Base-by-base conservation (phyloP, 2,113 vertebrate species). In the Crotalus tigris region DNA sequence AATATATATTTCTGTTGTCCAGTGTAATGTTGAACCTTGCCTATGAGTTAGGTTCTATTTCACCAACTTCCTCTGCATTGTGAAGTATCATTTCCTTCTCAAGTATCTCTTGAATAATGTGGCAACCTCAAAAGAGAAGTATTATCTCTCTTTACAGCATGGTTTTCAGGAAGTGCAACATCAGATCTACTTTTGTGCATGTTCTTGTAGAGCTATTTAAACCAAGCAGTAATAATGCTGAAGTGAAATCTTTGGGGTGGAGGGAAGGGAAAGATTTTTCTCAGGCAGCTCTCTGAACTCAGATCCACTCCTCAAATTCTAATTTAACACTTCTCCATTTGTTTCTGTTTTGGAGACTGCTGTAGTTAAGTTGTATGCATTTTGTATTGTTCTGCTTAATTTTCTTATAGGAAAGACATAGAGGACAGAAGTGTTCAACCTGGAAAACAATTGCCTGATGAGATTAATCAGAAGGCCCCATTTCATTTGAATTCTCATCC, bases 101-200 rank as follows among this genome's bases (percentile, higher is more conserved):
- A 54, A 33, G 85, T 92, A 69, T 88, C 1, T 12, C 91, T 93
- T 46, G 19, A 59, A 94, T 58, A 95, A 93, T 88, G 93, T 8
- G 5, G 17, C 93, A 11, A 89, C 88, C 93, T 39, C 91, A 89
- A 95, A 95, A 94, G 29, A 23, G 95, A 69, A 95, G 93, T 69
- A 49, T 91, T 54, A 44, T 91, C 75, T 91, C 15, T 91, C 5
- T 59, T 90, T 85, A 29, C 51, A 53, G 59, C 59, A 93, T 94
- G 75, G 7, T 64, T 95, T 95, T 93, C 87, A n/a, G 89, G 75
- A 95, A 61, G 10, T 1, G 15, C 81, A 92, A 87, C 88, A 55
- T 61, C 94, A 44, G 86, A 92, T 94, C 51, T 19, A 92, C 90
- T 91, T 92, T 26, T 21, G 39, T 58, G 26, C 1, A 9, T 58